Conservation (phyloP, 2,888 invertebrate species). For the Gortyna flavago region DNA sequence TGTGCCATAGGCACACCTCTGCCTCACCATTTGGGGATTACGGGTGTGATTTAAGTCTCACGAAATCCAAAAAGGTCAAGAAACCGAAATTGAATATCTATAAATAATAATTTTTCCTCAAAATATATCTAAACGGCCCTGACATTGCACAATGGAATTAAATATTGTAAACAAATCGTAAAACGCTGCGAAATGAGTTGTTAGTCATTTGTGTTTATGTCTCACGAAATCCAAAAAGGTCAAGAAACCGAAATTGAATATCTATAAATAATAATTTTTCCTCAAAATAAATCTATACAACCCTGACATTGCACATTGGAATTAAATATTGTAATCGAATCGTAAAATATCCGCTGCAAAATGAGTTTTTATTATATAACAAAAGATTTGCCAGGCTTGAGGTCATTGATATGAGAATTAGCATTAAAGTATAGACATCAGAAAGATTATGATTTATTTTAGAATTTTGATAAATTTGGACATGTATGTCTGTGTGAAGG, state of each 20-base stretch:
- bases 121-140: slow-evolving; percentile 16
- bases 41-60: too few relatives aligned
- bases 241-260: neutral
- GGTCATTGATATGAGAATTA: slow-evolving; percentile 37
- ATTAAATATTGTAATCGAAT: slow-evolving; percentile 29
- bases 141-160: slow-evolving; percentile 52
- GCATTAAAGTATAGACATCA: neutral
- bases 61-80: neutral
- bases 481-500: slow-evolving; percentile 24
- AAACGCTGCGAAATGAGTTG: slow-evolving; percentile 29
- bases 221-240: neutral
- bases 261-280: neutral
- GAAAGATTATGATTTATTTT: slow-evolving; percentile 8
- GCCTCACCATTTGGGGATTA: neutral
- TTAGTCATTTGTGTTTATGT: neutral
- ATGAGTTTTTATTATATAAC: slow-evolving; percentile 43
- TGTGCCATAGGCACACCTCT: too few relatives aligned
- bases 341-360: slow-evolving; percentile 16
- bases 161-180: slow-evolving; percentile 31
- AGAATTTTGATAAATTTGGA: neutral
- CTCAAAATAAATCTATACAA: neutral
- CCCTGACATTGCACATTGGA: slow-evolving; percentile 56
- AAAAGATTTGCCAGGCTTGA: slow-evolving; percentile 10
- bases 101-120: neutral
- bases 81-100: neutral